A percentile compares a stretch with the other conserved stretches of the same genome.
Evolutionary conservation across 2,888 invertebrate species (phyloP).

Genomic region (Coenonympha arcania): DNA sequence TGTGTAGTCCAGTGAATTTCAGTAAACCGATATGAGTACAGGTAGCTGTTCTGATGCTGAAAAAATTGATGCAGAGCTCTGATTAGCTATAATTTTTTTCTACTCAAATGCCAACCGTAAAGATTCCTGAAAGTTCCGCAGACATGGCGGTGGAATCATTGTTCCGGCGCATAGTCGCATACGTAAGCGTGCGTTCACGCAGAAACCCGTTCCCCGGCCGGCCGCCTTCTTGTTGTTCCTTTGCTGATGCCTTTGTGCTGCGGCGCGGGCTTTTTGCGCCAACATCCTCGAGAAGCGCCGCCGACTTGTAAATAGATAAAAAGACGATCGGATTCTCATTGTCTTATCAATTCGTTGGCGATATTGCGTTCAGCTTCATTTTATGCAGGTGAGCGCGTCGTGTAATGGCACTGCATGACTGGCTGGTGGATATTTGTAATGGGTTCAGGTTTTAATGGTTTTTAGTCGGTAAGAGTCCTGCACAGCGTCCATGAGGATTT

Average conservation of each 20-base stretch:
- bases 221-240: conserved; percentile 51
- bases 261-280: conserved; percentile 50
- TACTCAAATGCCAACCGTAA: too few species aligned
- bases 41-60: too few species aligned
- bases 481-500: too few species aligned
- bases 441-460: too few species aligned
- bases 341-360: conserved; percentile 5
- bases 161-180: conserved; percentile 52
- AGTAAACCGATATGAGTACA: too few species aligned
- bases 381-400: background rate
- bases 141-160: conserved; percentile 40
- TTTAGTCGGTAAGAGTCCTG: too few species aligned
- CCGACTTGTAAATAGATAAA: conserved; percentile 36
- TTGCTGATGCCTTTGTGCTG: conserved; percentile 56
- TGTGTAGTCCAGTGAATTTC: too few species aligned
- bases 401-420: too few species aligned
- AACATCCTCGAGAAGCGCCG: conserved; percentile 53
- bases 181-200: conserved; percentile 51
- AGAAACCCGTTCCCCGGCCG: conserved; percentile 53
- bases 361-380: background rate
- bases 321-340: conserved; percentile 8
- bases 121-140: conserved; percentile 30
- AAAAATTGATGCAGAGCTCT: too few species aligned
- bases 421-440: too few species aligned
- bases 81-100: too few species aligned